Percentiles rank a stretch among this genome's conserved stretches.
Evolutionary conservation across 1,140 invertebrate species (phyloP).

Genomic region (Metopolophium dirhodum): DNA sequence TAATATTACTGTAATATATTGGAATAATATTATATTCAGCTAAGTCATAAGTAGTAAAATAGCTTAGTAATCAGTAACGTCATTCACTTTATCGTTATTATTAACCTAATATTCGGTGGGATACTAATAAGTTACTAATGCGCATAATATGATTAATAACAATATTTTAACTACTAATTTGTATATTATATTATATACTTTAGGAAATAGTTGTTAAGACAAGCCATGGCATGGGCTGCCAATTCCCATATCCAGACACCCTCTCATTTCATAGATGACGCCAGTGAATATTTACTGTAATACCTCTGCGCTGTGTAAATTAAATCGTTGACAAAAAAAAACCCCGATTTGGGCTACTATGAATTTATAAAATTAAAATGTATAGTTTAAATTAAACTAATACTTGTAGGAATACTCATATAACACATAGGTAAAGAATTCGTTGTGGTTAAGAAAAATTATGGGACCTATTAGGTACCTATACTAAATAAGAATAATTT

Average conservation of each 20-base stretch:
- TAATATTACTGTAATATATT: not conserved
- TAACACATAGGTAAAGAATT: not conserved
- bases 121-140: not conserved
- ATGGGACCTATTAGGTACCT: no score
- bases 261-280: not conserved
- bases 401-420: not conserved
- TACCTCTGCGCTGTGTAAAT: no score
- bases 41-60: not conserved
- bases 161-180: not conserved
- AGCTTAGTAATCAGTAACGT: not conserved
- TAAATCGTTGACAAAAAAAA: not conserved
- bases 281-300: not conserved
- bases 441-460: not conserved
- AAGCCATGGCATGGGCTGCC: not conserved
- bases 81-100: not conserved
- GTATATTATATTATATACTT: no score
- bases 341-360: no score
- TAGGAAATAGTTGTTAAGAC: not conserved
- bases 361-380: not conserved
- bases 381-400: not conserved
- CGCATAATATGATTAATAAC: not conserved
- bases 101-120: not conserved
- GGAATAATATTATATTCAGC: not conserved
- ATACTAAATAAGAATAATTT: not conserved
- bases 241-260: not conserved